Evolutionary conservation across 2,113 vertebrate genomes (phyloP).

Genomic region (Candoia aspera): DNA sequence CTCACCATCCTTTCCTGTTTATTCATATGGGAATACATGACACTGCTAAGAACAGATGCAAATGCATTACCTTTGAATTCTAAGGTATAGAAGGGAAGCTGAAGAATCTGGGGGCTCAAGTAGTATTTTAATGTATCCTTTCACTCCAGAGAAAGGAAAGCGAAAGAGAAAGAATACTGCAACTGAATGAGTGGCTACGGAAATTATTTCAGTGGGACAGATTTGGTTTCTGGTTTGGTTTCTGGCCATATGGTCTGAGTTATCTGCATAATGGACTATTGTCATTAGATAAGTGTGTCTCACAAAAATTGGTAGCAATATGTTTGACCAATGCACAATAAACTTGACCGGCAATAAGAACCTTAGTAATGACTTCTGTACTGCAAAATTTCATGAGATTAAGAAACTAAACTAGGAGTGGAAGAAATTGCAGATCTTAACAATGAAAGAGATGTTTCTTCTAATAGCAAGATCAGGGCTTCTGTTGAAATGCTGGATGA

Average conservation of each 20-base stretch:
- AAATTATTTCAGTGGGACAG: neutral
- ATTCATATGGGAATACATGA: neutral
- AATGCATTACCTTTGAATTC: neutral
- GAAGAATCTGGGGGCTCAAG: neutral
- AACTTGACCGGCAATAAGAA: no score
- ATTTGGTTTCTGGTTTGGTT: neutral
- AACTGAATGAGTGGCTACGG: neutral
- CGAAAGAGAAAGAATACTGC: neutral
- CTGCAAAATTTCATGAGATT: neutral
- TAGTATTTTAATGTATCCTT: neutral
- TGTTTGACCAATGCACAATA: no score
- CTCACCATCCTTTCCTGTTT: neutral
- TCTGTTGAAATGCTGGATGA: no score
- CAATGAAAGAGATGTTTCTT: no score
- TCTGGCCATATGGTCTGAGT: neutral
- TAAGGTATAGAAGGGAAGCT: neutral
- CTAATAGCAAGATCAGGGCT: no score
- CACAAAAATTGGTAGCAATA: no score
- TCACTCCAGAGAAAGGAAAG: neutral
- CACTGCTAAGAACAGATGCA: neutral
- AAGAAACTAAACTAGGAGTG: neutral
- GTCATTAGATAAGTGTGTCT: no score
- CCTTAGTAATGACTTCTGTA: neutral
- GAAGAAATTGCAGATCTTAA: no score
- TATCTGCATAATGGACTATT: neutral